phyloP scores from a whole-genome alignment of 2,113 vertebrate genomes.

The Phylloscopus whistleri region DNA sequence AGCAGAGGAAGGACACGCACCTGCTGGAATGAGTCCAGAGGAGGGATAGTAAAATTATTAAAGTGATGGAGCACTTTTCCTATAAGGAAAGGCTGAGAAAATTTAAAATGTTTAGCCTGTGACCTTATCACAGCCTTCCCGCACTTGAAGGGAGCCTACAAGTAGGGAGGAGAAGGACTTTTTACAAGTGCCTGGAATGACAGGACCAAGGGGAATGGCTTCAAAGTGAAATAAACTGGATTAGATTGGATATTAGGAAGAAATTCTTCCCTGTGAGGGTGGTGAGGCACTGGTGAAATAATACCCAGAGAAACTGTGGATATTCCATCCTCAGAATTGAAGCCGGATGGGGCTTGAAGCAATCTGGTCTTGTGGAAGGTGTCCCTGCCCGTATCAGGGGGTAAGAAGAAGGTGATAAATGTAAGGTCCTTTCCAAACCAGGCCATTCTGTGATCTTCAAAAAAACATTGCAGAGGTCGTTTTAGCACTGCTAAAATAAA shows the following conservation, averaged over 20 bases:
- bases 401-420: not conserved
- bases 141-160: not conserved
- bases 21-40: rapidly evolving
- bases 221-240: not conserved
- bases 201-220: not conserved
- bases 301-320: not conserved
- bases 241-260: too few species aligned
- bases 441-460: not conserved
- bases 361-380: not conserved
- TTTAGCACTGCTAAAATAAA: not conserved
- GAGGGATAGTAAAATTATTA: not conserved
- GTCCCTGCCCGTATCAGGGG: too few species aligned
- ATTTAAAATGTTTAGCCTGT: not conserved
- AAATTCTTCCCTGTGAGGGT: not conserved
- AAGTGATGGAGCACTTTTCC: not conserved
- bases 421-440: not conserved
- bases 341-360: too few species aligned
- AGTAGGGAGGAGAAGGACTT: not conserved
- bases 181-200: rapidly evolving
- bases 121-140: too few species aligned
- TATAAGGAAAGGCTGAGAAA: not conserved
- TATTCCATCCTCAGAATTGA: not conserved
- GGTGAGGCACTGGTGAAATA: not conserved
- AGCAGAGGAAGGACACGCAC: too few species aligned
- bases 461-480: not conserved